Evolutionary conservation across 2,888 invertebrate species (phyloP).

Genomic region (Pseudococcus jackbeardsleyi): DNA sequence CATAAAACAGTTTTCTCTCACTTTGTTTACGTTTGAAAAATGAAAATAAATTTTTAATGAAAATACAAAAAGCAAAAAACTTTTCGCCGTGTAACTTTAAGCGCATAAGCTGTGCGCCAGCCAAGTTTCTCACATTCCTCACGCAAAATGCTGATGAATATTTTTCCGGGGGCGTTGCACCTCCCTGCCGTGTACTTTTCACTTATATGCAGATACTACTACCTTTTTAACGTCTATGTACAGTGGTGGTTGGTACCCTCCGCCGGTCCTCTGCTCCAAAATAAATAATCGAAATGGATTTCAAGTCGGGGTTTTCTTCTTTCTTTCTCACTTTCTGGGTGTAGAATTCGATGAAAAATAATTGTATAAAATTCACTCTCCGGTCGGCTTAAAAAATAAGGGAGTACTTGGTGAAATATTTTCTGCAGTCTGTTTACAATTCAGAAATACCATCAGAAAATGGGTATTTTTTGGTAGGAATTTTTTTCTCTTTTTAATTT

Average conservation of each 20-base stretch:
- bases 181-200: background rate
- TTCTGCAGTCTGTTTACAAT: background rate
- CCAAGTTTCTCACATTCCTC: conserved; percentile 50
- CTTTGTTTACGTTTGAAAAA: conserved; percentile 50
- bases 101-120: conserved; percentile 15
- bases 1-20: conserved; percentile 41
- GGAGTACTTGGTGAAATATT: background rate
- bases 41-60: conserved; percentile 53
- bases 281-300: conserved; percentile 19
- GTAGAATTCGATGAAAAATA: background rate
- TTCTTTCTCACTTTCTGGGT: no score
- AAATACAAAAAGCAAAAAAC: conserved; percentile 51
- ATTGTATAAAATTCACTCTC: background rate
- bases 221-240: conserved; percentile 8
- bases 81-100: conserved; percentile 47
- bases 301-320: background rate
- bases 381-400: background rate
- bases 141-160: conserved; percentile 38
- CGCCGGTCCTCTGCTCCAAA: background rate
- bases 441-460: background rate
- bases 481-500: conserved; percentile 22
- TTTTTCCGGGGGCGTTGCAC: background rate
- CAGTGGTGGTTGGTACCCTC: background rate
- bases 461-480: background rate
- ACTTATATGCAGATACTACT: background rate